phyloP scores from a whole-genome alignment of 2,888 invertebrate species.

The Cabera pusaria region DNA sequence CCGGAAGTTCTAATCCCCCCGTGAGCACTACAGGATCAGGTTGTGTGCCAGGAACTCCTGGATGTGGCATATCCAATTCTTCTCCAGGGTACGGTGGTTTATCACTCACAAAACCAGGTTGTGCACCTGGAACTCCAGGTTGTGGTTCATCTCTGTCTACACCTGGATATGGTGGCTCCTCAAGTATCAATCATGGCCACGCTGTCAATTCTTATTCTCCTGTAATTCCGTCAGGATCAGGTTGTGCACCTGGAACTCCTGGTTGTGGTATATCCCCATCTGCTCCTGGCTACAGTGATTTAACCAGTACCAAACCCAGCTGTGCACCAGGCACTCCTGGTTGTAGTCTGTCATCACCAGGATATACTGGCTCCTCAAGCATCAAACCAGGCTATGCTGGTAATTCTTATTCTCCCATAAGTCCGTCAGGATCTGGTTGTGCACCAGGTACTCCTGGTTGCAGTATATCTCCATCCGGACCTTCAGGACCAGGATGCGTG shows the following conservation, averaged over 20 bases:
- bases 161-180: constrained; percentile 1
- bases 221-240: not conserved
- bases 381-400: constrained; percentile 6
- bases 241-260: not conserved
- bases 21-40: too few relatives aligned
- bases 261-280: not conserved
- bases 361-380: not conserved
- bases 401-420: constrained; percentile 1
- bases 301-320: not conserved
- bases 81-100: not conserved
- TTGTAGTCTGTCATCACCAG: not conserved
- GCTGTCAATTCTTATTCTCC: not conserved
- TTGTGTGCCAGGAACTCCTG: constrained; percentile 1
- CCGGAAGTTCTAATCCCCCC: constrained; percentile 22
- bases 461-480: constrained; percentile 1
- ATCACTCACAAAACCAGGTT: not conserved
- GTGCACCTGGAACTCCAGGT: constrained; percentile 12
- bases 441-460: constrained; percentile 16
- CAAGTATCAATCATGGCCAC: constrained; percentile 1
- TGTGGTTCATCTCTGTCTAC: not conserved
- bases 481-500: constrained; percentile 11
- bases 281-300: too few relatives aligned
- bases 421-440: constrained; percentile 8
- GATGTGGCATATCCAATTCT: not conserved
- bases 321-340: constrained; percentile 3